A percentile compares a stretch with the other conserved stretches of the same genome.
These are phyloP conservation scores for Xerus inauris DNA, from an alignment of 2,113 vertebrate species.

Conservation along the genomic window DNA sequence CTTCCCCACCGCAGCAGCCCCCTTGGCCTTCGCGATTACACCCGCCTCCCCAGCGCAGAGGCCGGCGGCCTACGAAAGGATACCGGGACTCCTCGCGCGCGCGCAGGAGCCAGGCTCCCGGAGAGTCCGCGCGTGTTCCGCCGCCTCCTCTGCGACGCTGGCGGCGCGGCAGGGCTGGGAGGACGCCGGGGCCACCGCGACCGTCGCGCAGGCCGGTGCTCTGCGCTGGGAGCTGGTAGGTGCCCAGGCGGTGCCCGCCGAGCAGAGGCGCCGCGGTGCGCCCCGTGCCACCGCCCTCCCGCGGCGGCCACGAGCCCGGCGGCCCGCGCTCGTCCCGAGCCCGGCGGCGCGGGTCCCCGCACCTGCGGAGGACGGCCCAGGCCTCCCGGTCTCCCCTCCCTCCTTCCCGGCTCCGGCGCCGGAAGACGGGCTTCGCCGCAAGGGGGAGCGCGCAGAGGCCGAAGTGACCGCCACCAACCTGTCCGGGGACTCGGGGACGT, in stretches of 20 bases:
- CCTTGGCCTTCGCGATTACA: not conserved
- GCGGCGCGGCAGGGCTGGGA: not conserved
- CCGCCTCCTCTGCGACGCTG: not conserved
- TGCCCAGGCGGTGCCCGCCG: accelerated
- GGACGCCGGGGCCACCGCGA: not conserved
- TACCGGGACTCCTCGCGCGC: not conserved
- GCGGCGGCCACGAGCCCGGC: not conserved
- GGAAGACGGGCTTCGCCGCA: not conserved
- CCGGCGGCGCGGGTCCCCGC: accelerated
- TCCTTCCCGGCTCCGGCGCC: not conserved
- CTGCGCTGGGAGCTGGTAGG: accelerated
- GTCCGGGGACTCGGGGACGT: accelerated
- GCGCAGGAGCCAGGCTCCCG: not conserved
- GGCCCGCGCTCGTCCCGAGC: not conserved
- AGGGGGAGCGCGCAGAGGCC: not conserved
- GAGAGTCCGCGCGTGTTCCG: not conserved
- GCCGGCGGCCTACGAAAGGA: not conserved
- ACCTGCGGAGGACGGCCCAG: accelerated
- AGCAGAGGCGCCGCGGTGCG: not conserved
- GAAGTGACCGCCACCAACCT: not conserved
- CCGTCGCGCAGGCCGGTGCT: not conserved
- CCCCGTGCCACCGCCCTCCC: not conserved
- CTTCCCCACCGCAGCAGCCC: not conserved
- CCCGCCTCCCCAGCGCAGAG: not conserved
- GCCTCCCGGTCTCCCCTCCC: not conserved